Conservation (phyloP, 2,113 vertebrate species). For the Poeciliopsis prolifica region DNA sequence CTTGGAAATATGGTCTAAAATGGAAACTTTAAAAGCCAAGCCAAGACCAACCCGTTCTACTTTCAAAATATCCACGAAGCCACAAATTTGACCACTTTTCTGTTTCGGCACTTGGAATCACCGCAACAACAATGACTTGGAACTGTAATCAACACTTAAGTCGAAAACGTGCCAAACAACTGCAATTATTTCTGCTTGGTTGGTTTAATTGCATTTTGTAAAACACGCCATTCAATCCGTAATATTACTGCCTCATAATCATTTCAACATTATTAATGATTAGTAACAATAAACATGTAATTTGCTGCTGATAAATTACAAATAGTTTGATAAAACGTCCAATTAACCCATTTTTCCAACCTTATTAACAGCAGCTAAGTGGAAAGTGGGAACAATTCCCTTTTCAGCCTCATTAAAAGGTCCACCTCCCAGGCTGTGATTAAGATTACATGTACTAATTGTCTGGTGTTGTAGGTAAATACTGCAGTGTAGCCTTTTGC, state of each 20-base stretch:
- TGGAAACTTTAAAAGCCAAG: too few species aligned
- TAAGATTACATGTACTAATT: constrained; percentile 50
- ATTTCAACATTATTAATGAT: background rate
- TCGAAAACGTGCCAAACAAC: background rate
- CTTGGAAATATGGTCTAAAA: too few species aligned
- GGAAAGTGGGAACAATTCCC: constrained; percentile 19
- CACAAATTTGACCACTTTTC: too few species aligned
- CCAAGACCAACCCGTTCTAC: too few species aligned
- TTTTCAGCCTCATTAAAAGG: constrained; percentile 43
- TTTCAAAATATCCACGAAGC: too few species aligned
- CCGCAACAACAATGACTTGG: background rate
- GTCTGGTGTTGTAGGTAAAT: constrained; percentile 54
- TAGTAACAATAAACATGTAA: background rate
- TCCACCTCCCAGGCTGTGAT: constrained; percentile 51
- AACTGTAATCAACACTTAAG: background rate
- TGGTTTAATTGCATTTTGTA: background rate
- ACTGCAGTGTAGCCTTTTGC: constrained; percentile 52
- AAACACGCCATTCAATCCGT: background rate
- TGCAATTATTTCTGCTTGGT: background rate
- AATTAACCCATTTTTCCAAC: constrained; percentile 20
- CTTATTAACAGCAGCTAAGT: background rate
- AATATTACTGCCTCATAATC: background rate
- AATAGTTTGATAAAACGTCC: background rate
- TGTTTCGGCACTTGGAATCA: background rate
- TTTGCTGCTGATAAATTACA: background rate